Conservation (phyloP, 1,140 invertebrate genomes). For the Drosophila kohkoa region DNA sequence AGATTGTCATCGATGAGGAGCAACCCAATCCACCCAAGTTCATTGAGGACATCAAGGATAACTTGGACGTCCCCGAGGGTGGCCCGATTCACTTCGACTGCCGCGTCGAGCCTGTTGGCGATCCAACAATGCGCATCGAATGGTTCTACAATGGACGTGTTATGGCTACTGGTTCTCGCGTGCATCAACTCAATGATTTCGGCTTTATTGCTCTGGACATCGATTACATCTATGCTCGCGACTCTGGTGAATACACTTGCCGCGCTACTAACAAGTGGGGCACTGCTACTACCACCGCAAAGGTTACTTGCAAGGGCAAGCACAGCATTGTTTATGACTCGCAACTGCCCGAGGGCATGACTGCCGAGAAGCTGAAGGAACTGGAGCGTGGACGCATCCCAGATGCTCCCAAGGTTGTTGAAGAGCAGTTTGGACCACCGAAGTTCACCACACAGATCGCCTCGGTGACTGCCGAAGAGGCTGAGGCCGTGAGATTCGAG, state of each 20-base stretch:
- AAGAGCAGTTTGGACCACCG: constrained; percentile 88
- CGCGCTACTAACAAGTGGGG: constrained; percentile 94
- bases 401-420: constrained; percentile 89
- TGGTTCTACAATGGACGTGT: constrained; percentile 97
- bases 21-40: constrained; percentile 94
- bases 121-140: constrained; percentile 95
- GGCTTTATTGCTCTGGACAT: constrained; percentile 96
- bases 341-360: constrained; percentile 96
- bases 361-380: constrained; percentile 95
- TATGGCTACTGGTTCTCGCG: constrained; percentile 94
- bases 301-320: constrained; percentile 93
- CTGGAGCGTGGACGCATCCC: constrained; percentile 93
- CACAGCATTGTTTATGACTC: constrained; percentile 95
- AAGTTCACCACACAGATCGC: constrained; percentile 94
- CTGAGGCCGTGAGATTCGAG: constrained; percentile 97
- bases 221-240: constrained; percentile 93
- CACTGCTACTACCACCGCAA: constrained; percentile 92
- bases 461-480: constrained; percentile 93
- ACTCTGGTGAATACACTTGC: constrained; percentile 94
- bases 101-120: constrained; percentile 93
- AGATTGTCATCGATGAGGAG: constrained; percentile 92
- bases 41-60: constrained; percentile 93
- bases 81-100: constrained; percentile 96
- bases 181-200: constrained; percentile 96
- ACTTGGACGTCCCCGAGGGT: constrained; percentile 93